Evolutionary conservation across 1,140 invertebrate species (phyloP), one percentile per base, ranked within the genome.

Genomic region (Drosophila simulans): DNA sequence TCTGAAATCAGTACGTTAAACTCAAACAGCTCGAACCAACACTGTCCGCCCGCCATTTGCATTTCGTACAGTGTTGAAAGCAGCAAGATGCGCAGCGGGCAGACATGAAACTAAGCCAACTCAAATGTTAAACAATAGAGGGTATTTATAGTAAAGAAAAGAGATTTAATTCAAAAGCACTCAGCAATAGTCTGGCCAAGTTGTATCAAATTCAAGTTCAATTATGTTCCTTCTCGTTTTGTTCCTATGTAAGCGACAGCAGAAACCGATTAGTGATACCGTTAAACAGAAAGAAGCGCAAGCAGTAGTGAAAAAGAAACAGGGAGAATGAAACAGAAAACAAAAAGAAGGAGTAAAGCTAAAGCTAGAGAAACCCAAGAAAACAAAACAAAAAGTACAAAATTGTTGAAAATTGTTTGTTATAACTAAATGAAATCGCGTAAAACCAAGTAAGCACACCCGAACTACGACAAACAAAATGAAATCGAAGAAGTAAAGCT

Each of bases 141-240:
- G 12, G 59, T 64, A 65, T 17, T 17, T 39, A 13, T 17, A 20
- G 46, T 35, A 13, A 20, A 49, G 13, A 22, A 10, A 52, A 34
- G n/a, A 43, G 60, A 43, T 68, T 68, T 52, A 52, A 66, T 66
- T 70, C 35, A 27, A 42, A 25, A 34, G 42, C 27, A 66, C 64
- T 65, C 68, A 70, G 43, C 68, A 70, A 70, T 70, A 70, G 68
- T 70, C 68, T 69, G 68, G 52, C 51, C 51, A 70, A 70, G 77
- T 84, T 84, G 80, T 78, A 82, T 73, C 17, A 83, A 83, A 89
- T 88, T 88, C 76, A 84, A 83, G 71, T 84, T 88, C 72, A 89
- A 89, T 89, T 89, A 89, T 89, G 84, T 89, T 89, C 84, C 84
- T 89, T 89, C 85, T 79, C 79, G 65, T 88, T 88, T 88, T 58